Evolutionary conservation across 2,888 invertebrate genomes (phyloP).

Genomic region (Lagria hirta): DNA sequence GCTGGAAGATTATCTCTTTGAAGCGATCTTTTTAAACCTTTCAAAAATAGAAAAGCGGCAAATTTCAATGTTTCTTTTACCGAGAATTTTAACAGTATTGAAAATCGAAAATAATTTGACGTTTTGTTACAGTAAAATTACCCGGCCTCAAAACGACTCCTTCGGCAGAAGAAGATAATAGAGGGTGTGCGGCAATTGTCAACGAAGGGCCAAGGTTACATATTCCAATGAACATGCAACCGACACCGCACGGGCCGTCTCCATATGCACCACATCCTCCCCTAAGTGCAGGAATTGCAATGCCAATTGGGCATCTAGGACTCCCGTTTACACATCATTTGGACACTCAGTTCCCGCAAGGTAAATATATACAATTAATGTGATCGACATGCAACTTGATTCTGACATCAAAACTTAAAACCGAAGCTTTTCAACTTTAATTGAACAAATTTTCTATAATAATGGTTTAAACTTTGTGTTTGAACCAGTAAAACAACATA

Average conservation of each 20-base stretch:
- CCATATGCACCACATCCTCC: conserved; percentile 43
- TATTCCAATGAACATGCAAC: conserved; percentile 46
- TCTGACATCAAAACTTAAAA: background rate
- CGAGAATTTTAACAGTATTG: conserved; percentile 9
- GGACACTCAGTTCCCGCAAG: conserved; percentile 51
- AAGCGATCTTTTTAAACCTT: conserved; percentile 7
- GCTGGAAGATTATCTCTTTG: conserved; percentile 31
- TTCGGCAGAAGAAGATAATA: conserved; percentile 35
- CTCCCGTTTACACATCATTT: conserved; percentile 48
- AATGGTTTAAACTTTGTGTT: no score
- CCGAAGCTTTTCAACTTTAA: no score
- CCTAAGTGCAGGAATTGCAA: conserved; percentile 38
- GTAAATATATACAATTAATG: conserved; percentile 38
- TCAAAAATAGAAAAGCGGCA: conserved; percentile 15
- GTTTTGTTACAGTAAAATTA: conserved; percentile 41
- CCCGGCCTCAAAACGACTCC: conserved; percentile 44
- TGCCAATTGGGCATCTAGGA: conserved; percentile 46
- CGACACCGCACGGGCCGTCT: conserved; percentile 43
- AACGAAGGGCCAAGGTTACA: conserved; percentile 25
- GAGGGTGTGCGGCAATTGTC: conserved; percentile 28
- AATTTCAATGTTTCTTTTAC: conserved; percentile 20
- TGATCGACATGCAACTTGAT: no score
- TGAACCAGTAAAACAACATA: no score
- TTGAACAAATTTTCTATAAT: no score
- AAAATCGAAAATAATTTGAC: conserved; percentile 5